A percentile compares a stretch with the other conserved stretches of the same genome.
Evolutionary conservation across 1,140 invertebrate genomes (phyloP).

Genomic region (Maniola jurtina): DNA sequence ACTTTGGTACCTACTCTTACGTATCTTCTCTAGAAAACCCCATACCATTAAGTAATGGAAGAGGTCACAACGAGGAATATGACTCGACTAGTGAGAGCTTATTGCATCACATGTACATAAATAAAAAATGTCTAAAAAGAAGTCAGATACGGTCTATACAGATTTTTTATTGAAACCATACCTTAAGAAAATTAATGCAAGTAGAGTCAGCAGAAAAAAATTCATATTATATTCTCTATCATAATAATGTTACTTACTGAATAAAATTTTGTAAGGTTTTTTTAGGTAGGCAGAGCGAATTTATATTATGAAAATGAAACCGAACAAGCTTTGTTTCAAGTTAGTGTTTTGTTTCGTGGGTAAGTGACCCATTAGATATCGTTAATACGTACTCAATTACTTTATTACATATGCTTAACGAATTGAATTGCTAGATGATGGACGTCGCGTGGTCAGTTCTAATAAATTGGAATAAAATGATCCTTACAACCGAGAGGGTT

Average conservation of each 20-base stretch:
- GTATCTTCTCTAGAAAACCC: no score
- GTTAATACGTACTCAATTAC: slow-evolving; percentile 6
- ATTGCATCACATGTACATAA: no score
- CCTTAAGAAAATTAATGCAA: background rate
- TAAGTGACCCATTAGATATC: background rate
- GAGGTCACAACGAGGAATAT: no score
- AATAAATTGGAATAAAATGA: background rate
- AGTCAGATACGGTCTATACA: no score
- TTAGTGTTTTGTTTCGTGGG: background rate
- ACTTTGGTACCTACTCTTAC: no score
- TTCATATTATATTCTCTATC: background rate
- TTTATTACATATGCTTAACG: background rate
- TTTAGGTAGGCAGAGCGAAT: background rate
- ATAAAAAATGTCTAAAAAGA: no score
- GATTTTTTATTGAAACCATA: background rate
- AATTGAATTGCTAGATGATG: background rate
- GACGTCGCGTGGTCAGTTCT: background rate
- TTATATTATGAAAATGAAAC: background rate
- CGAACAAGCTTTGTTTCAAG: background rate
- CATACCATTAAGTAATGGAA: no score
- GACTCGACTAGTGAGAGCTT: no score
- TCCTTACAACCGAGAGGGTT: background rate
- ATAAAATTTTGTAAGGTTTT: background rate
- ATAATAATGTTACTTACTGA: background rate
- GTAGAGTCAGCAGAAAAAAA: background rate